Evolutionary conservation across 2,797 vertebrate genomes (phyloP).

Genomic region (Okamejei kenojei): DNA sequence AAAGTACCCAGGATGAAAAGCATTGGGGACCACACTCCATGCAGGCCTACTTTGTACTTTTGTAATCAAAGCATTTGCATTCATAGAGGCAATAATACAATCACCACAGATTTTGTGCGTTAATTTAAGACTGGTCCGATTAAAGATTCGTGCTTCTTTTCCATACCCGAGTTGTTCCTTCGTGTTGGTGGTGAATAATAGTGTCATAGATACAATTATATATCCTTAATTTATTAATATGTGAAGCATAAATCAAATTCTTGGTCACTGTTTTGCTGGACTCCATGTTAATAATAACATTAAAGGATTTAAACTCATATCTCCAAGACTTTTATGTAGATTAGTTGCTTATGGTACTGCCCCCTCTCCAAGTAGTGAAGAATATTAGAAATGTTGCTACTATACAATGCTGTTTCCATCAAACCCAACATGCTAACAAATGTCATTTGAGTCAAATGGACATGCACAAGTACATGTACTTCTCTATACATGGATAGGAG

Average conservation of each 20-base stretch:
- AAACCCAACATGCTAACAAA: not conserved
- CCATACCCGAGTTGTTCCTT: not conserved
- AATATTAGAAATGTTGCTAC: not conserved
- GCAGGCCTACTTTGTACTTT: not conserved
- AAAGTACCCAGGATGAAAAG: not conserved
- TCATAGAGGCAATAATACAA: not conserved
- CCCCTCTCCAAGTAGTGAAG: not conserved
- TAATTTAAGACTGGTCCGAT: not conserved
- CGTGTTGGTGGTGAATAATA: not conserved
- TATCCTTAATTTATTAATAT: not conserved
- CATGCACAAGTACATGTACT: no score
- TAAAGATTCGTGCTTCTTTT: not conserved
- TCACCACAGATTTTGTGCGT: not conserved
- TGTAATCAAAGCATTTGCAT: not conserved
- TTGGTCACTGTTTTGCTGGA: not conserved
- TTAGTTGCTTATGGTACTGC: not conserved
- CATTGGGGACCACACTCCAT: not conserved
- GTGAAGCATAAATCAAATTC: not conserved
- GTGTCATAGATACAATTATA: not conserved
- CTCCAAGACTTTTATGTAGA: not conserved
- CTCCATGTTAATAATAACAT: not conserved
- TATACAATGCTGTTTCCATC: not conserved
- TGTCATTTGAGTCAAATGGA: not conserved
- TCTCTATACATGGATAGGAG: no score
- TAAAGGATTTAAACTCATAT: not conserved